Percentiles rank a stretch among this genome's conserved stretches.
These are phyloP conservation scores for Dolichotis patagonum DNA, from an alignment of 2,113 vertebrate species.

Conservation along the genomic window DNA sequence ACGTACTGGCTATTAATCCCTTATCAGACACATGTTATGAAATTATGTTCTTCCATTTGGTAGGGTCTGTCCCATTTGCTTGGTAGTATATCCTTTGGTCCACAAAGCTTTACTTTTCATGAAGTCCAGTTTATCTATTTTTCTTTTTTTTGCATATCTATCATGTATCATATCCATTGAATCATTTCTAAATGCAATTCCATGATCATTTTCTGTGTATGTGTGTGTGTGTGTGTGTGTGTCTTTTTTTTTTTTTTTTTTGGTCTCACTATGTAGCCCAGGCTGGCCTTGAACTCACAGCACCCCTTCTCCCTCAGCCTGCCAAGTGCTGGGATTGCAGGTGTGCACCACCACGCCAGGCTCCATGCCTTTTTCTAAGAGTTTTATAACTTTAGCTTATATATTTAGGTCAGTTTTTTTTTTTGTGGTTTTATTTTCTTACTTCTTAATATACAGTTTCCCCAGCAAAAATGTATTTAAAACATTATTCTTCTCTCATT, in stretches of 20 bases:
- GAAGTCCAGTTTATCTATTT: not conserved
- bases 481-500: not conserved
- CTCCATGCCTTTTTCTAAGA: not conserved
- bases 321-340: not conserved
- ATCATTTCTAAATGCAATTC: not conserved
- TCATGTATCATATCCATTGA: not conserved
- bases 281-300: not conserved
- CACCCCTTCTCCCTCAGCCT: not conserved
- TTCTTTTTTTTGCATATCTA: not conserved
- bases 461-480: not conserved
- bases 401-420: not conserved
- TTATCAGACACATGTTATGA: not conserved
- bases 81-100: not conserved
- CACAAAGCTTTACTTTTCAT: not conserved
- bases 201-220: not conserved
- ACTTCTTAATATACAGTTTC: no score
- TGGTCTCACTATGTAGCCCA: not conserved
- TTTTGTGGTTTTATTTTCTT: not conserved
- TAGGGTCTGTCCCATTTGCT: not conserved
- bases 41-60: not conserved
- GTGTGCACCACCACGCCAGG: not conserved
- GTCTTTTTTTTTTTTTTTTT: not conserved
- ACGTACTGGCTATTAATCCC: not conserved
- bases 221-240: no score
- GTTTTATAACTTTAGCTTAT: not conserved